Evolutionary conservation across 2,888 invertebrate species (phyloP).

Genomic region (Nematopogon swammerdamellus): DNA sequence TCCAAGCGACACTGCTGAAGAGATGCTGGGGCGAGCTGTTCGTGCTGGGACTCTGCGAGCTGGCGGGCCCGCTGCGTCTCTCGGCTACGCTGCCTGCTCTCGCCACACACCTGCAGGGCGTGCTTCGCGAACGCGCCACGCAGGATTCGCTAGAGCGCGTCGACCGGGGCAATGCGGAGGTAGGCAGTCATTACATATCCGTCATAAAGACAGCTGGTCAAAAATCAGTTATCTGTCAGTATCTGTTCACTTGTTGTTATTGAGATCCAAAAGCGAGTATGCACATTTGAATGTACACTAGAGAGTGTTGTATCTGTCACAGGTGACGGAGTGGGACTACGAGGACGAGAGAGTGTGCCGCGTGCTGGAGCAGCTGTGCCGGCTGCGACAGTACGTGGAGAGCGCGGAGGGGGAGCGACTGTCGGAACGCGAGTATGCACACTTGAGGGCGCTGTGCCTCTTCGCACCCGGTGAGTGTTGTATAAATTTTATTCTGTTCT

Average conservation of each 20-base stretch:
- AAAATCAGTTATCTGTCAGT: too few relatives aligned
- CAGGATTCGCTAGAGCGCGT: constrained; percentile 12
- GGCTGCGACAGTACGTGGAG: constrained; percentile 78
- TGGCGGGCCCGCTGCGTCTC: constrained; percentile 61
- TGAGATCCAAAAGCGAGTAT: too few relatives aligned
- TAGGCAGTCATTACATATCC: too few relatives aligned
- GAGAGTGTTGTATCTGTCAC: constrained; percentile 7
- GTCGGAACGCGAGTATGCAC: constrained; percentile 83
- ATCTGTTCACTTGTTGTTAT: too few relatives aligned
- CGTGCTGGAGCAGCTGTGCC: constrained; percentile 75
- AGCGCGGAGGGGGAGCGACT: constrained; percentile 71
- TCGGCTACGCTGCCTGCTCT: constrained; percentile 79
- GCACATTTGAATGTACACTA: too few relatives aligned
- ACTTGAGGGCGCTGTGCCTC: constrained; percentile 78
- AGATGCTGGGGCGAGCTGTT: constrained; percentile 93
- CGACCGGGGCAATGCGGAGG: constrained; percentile 9
- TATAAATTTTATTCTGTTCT: neutral
- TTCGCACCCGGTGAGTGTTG: constrained; percentile 69
- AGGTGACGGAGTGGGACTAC: constrained; percentile 69
- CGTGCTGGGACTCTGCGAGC: constrained; percentile 86
- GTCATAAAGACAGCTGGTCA: too few relatives aligned
- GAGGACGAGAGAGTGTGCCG: constrained; percentile 72
- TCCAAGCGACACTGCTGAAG: constrained; percentile 80
- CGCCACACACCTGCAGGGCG: constrained; percentile 74
- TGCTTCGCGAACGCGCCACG: constrained; percentile 35